Conservation (phyloP, 2,888 invertebrate genomes). For the Pyrrhosoma nymphula region DNA sequence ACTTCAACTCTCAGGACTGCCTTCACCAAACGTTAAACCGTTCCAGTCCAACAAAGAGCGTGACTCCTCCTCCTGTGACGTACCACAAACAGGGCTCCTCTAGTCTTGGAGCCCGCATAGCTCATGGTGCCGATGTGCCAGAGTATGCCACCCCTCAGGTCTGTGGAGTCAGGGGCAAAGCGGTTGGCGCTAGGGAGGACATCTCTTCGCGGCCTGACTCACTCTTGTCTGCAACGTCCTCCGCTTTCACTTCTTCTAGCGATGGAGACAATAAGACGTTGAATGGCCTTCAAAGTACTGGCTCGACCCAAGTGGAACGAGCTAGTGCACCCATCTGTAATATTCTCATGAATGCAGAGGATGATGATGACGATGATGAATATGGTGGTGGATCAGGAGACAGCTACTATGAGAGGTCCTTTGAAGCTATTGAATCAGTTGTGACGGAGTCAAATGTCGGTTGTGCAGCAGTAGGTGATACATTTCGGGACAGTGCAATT, state of each 20-base stretch:
- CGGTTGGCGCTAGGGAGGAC: slow-evolving; percentile 70
- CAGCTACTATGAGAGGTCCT: slow-evolving; percentile 88
- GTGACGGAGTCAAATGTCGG: slow-evolving; percentile 77
- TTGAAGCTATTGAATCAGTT: slow-evolving; percentile 87
- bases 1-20: neutral
- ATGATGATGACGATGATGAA: slow-evolving; percentile 73
- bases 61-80: slow-evolving; percentile 69
- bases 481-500: slow-evolving; percentile 90
- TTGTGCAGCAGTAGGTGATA: slow-evolving; percentile 80
- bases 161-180: slow-evolving; percentile 71
- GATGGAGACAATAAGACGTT: slow-evolving; percentile 51
- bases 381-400: slow-evolving; percentile 81
- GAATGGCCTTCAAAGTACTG: neutral
- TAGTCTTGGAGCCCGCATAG: slow-evolving; percentile 91
- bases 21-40: neutral
- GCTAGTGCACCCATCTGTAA: neutral
- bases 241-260: slow-evolving; percentile 74
- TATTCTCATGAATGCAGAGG: slow-evolving; percentile 70
- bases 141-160: slow-evolving; percentile 90
- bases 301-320: neutral
- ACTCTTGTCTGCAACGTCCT: slow-evolving; percentile 80
- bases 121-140: slow-evolving; percentile 80
- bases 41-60: slow-evolving; percentile 68
- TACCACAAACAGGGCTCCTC: slow-evolving; percentile 82
- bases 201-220: slow-evolving; percentile 76